Percentiles rank a stretch among this genome's conserved stretches.
phyloP scores from a whole-genome alignment of 2,888 invertebrate species.

The Pterostichus niger region DNA sequence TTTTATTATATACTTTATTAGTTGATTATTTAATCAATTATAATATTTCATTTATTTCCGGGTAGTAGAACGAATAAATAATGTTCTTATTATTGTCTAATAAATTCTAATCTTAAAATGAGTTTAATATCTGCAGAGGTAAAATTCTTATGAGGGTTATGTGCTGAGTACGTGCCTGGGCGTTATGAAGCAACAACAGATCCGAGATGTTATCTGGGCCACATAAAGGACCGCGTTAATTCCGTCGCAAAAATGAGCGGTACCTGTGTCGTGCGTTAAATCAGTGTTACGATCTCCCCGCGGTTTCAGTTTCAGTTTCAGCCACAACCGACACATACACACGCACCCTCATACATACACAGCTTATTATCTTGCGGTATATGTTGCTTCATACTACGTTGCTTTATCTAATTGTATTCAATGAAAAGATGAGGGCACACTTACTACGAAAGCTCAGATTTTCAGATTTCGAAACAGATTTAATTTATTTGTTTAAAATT shows the following conservation, averaged over 20 bases:
- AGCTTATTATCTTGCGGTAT: slow-evolving; percentile 15
- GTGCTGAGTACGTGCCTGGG: not conserved
- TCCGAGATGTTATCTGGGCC: slow-evolving; percentile 27
- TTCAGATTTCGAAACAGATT: not conserved
- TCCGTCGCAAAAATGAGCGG: slow-evolving; percentile 36
- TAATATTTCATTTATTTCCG: too few species aligned
- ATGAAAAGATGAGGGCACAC: slow-evolving; percentile 7
- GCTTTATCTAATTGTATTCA: slow-evolving; percentile 43
- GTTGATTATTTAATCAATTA: too few species aligned
- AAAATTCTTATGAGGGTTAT: too few species aligned
- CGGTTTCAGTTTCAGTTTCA: slow-evolving; percentile 40
- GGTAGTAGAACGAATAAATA: too few species aligned
- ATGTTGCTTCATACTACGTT: not conserved
- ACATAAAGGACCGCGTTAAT: slow-evolving; percentile 32
- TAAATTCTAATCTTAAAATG: too few species aligned
- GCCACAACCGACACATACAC: slow-evolving; percentile 1
- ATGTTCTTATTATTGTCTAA: too few species aligned
- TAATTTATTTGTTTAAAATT: slow-evolving; percentile 4
- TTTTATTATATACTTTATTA: too few species aligned
- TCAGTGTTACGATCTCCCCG: slow-evolving; percentile 41
- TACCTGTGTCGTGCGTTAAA: slow-evolving; percentile 41
- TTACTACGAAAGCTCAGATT: not conserved
- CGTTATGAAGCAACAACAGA: slow-evolving; percentile 26
- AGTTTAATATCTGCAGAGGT: too few species aligned
- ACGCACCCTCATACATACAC: not conserved